Evolutionary conservation across 1,140 invertebrate species (phyloP), one percentile per base, ranked within the genome.

Genomic region (Diorhabda carinulata): DNA sequence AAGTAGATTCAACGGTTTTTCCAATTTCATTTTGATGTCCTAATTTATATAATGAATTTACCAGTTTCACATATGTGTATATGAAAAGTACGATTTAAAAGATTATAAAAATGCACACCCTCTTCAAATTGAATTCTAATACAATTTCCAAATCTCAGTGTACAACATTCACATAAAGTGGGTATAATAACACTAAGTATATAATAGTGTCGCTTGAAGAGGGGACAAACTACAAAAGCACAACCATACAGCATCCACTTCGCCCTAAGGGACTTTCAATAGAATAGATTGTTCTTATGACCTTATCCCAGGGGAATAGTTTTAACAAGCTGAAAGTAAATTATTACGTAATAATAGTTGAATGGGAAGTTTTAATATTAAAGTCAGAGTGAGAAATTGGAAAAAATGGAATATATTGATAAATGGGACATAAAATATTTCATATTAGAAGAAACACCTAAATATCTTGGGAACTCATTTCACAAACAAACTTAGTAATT

Each of bases 281-380:
- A 56, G n/a, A 64, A 64, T 56, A 64, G 63, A 64, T 64, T 64
- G 52, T 64, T 64, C 61, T 62, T 62, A 62, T 43, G 61, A 62
- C 52, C 45, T 64, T 64, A 40, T 64, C 63, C 44, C 45, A 64
- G 41, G 63, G 63, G 63, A 56, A 52, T 52, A 52, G 47, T 52
- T 52, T 25, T 64, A 64, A 64, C 63, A 64, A 25, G 52, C 45
- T 45, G 61, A 41, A 44, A 52, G 45, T 64, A 47, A 52, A 52
- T 52, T 52, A 64, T 64, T 40, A 6, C 47, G n/a, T 43, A 45
- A 64, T 64, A 64, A 64, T 56, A 40, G 63, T 56, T 64, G 10
- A 64, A 56, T 52, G 47, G 6, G 47, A 0, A 52, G 2, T 52
- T 52, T 52, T 52, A 25, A 52, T n/a, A 52, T 52, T 2, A 52